phyloP scores from a whole-genome alignment of 2,113 vertebrate genomes.

The Charadrius vociferus region DNA sequence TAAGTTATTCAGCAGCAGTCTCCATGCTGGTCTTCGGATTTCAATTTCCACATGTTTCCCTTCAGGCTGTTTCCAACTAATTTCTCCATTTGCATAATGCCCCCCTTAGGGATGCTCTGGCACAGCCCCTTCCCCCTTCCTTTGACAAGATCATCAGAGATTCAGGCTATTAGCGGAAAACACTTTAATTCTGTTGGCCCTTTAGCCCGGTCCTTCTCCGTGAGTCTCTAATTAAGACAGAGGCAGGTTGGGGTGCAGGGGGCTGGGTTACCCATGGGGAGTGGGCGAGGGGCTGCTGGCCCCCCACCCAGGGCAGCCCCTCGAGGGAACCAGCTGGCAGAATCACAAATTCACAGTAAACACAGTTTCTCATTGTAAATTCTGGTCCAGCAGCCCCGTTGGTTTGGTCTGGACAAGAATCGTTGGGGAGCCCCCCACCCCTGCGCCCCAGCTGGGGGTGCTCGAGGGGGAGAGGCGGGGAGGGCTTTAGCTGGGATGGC shows the following conservation, averaged over 20 bases:
- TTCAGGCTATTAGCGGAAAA: conserved; percentile 13
- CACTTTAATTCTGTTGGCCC: conserved; percentile 1
- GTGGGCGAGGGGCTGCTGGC: neutral
- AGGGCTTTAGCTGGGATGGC: neutral
- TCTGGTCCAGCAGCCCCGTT: neutral
- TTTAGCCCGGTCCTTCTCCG: neutral
- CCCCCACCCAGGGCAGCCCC: neutral
- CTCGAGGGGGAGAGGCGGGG: neutral
- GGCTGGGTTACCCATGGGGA: rapidly evolving
- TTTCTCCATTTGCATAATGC: conserved; percentile 56
- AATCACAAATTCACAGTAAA: neutral
- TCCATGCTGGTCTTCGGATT: conserved; percentile 26
- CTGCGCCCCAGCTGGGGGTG: neutral
- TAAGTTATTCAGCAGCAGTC: conserved; percentile 55
- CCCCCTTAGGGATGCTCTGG: conserved; percentile 24
- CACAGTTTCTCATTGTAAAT: neutral
- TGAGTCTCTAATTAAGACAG: neutral
- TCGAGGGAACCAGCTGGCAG: neutral
- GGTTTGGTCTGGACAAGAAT: neutral
- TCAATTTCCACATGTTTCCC: conserved; percentile 59
- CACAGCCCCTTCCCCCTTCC: neutral
- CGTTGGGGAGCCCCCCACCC: rapidly evolving
- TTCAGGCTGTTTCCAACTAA: conserved; percentile 61
- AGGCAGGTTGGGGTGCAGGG: neutral
- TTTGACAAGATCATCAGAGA: conserved; percentile 26